Evolutionary conservation across 2,888 invertebrate species (phyloP), one percentile per base, ranked within the genome.

Genomic region (Myathropa florea): DNA sequence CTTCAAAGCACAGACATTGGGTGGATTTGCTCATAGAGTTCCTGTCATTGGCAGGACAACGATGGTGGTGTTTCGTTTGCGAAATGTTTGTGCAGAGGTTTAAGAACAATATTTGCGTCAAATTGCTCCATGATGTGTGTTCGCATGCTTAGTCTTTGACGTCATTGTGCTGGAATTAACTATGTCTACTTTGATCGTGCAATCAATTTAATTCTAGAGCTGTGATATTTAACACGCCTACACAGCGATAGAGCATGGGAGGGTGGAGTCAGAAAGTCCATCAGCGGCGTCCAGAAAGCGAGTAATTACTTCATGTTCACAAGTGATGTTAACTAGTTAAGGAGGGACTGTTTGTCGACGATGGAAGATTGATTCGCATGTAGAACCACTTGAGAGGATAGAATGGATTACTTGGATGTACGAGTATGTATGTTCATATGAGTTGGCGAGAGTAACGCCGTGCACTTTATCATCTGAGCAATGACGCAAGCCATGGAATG

Each of bases 41-140:
- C 18, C 36, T 59, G 70, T 59, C 59, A 70, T 70, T 18, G 70
- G 36, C 70, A 36, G 70, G 33, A 39, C n/a, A 39, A 39, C n/a
- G 14, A n/a, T 4, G n/a, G 4, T 39, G n/a, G 3, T 39, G 39
- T 1, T n/a, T 6, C n/a, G 14, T 39, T 6, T 1, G 39, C 39
- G n/a, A 4, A 0, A n/a, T 14, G 2, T 7, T 46, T n/a, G 18
- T 18, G 46, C 18, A 18, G 6, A 18, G 46, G 4, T n/a, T 3
- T 46, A 46, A 46, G 46, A 18, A 7, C 18, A 46, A 18, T 46
- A n/a, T 7, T 18, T 46, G 46, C 46, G 1, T 18, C 7, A 7
- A 21, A 46, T 46, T 46, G 18, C 46, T 46, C 7, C 46, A 18
- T 18, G 7, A 0, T 46, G 46, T n/a, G n/a, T n/a, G 18, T 39